Conservation (phyloP, 2,888 invertebrate genomes). For the Coecobrya sp. region DNA sequence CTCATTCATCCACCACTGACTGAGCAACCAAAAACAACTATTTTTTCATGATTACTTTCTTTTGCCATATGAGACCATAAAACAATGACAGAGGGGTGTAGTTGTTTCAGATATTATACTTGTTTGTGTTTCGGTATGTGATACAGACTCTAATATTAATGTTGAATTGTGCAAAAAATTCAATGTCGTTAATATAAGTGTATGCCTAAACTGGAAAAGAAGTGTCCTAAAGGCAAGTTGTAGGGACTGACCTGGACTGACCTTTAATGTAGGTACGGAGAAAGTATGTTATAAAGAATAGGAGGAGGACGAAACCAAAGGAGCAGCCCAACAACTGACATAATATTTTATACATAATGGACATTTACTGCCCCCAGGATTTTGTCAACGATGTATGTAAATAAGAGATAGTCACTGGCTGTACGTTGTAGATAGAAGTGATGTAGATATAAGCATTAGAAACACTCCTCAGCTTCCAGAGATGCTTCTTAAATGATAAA, state of each 20-base stretch:
- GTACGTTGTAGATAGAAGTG: neutral
- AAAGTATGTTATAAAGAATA: neutral
- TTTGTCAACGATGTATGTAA: conserved; percentile 66
- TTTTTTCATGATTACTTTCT: conserved; percentile 36
- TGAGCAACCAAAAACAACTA: neutral
- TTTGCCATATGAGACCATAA: neutral
- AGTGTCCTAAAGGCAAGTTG: conserved; percentile 45
- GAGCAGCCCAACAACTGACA: conserved; percentile 62
- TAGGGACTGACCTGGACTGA: conserved; percentile 65
- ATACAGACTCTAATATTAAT: neutral
- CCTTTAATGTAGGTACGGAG: conserved; percentile 13
- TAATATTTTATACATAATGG: conserved; percentile 71
- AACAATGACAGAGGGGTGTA: conserved; percentile 32
- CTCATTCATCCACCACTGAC: conserved; percentile 8
- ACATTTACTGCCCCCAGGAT: conserved; percentile 66
- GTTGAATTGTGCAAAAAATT: neutral
- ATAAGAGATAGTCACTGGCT: conserved; percentile 33
- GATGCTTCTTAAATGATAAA: conserved; percentile 7
- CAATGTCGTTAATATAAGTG: neutral
- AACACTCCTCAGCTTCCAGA: neutral
- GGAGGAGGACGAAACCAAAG: neutral
- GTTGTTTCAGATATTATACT: conserved; percentile 4
- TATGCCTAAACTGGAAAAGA: neutral
- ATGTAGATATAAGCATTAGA: neutral
- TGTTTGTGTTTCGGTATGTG: neutral